Evolutionary conservation across 2,797 vertebrate species (phyloP), one percentile per base, ranked within the genome.

Genomic region (Sebastes diploproa): DNA sequence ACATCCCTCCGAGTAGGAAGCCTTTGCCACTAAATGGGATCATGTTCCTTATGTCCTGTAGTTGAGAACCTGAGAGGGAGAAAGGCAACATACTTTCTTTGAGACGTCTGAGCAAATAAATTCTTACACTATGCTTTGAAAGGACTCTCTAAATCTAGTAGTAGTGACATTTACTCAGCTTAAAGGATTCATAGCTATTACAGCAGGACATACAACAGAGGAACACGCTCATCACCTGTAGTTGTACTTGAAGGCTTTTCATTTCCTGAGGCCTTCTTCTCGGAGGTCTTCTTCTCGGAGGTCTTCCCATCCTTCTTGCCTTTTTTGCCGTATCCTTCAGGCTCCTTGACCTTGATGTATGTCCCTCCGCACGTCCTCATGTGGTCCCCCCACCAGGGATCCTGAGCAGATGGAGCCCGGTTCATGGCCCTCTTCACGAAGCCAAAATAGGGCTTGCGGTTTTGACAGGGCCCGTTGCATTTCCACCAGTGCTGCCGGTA

Each of bases 401-500:
- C 98, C 42, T 91, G 88, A n/a, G 94, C 86, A 2, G 98, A 98
- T 0, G 98, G 98, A 0, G 97, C 96, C 72, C 98, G 94, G 90
- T 99, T 99, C 94, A 97, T 98, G 0, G 98, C 95, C 4, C 98
- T 96, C 75, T 98, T 99, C 81, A 99, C 97, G 0, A 96, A 99
- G 5, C 98, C 98, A 0, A 96, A 97, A 77, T 96, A 98, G 0
- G 98, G 98, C 5, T 78, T 95, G n/a, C 92, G 95, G 20, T 62
- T 90, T 77, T 92, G 97, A 84, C 98, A 99, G 0, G 98, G 97
- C 1, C 98, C 98, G 0, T 94, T 75, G 81, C 98, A 99, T 4
- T 95, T 95, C 98, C 98, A 99, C 98, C 98, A 99, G 90, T 99
- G 98, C 84, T 97, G 97, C 46, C 98, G 97, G 89, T 99, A 99